Percentiles rank a stretch among this genome's conserved stretches.
Evolutionary conservation across 2,888 invertebrate species (phyloP).

Genomic region (Elegia similella): DNA sequence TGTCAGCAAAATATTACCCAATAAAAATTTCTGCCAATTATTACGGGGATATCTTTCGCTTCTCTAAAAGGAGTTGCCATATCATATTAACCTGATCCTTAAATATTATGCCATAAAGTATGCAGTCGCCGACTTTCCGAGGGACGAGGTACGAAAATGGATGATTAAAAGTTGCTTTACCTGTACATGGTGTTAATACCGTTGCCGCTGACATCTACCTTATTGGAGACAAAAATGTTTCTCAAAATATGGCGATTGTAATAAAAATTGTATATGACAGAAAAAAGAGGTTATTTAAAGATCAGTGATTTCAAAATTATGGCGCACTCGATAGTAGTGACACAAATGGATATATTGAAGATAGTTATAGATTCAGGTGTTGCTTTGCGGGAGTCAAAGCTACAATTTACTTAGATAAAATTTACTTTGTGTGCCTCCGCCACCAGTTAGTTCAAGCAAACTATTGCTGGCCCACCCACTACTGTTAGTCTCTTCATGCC

Average conservation of each 20-base stretch:
- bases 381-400: too few species aligned
- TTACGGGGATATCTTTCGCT: not conserved
- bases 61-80: not conserved
- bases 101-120: not conserved
- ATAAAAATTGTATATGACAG: not conserved
- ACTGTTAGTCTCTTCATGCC: too few species aligned
- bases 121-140: not conserved
- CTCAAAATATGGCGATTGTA: not conserved
- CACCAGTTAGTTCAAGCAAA: too few species aligned
- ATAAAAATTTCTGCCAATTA: slow-evolving; percentile 1
- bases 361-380: too few species aligned
- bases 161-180: not conserved
- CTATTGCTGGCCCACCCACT: too few species aligned
- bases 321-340: not conserved
- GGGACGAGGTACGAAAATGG: not conserved
- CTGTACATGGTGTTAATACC: not conserved
- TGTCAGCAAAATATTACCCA: not conserved
- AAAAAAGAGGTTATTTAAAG: not conserved
- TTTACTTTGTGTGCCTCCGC: too few species aligned
- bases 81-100: not conserved
- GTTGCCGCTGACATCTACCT: not conserved
- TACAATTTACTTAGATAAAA: too few species aligned
- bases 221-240: not conserved
- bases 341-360: too few species aligned
- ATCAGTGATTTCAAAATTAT: not conserved